Conservation (phyloP, 1,140 invertebrate genomes). For the Magallana ariakensis region DNA sequence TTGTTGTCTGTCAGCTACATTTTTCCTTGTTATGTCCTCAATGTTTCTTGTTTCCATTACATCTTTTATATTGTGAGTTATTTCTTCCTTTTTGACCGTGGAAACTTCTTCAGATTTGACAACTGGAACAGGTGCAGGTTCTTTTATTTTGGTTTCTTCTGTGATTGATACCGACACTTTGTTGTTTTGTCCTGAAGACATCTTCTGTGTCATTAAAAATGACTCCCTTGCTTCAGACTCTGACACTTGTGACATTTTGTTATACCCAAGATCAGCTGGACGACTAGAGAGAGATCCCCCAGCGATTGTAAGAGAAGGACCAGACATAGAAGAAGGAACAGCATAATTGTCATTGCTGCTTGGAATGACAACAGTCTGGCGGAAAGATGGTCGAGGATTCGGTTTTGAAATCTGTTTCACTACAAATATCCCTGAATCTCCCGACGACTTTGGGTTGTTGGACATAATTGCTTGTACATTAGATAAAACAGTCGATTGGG, state of each 20-base stretch:
- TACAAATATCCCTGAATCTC: not conserved
- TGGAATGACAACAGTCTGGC: not conserved
- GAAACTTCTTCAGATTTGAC: not conserved
- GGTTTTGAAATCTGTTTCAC: not conserved
- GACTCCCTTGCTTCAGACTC: not conserved
- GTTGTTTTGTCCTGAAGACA: not conserved
- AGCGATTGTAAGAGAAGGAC: not conserved
- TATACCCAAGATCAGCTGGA: conserved; percentile 3
- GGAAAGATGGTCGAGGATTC: not conserved
- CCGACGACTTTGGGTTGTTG: not conserved
- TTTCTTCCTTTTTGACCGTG: too few species aligned
- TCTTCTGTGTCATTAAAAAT: not conserved
- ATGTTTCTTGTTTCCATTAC: not conserved
- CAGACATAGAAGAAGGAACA: not conserved
- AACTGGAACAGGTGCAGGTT: not conserved
- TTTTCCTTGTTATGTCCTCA: not conserved
- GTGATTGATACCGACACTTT: not conserved
- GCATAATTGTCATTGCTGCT: not conserved
- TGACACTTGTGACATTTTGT: conserved; percentile 1
- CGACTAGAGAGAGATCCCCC: not conserved
- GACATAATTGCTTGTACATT: not conserved
- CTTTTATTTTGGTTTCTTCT: not conserved
- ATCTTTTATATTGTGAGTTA: too few species aligned
- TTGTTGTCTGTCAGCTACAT: not conserved
- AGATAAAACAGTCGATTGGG: not conserved